phyloP scores from a whole-genome alignment of 2,888 invertebrate species.

The Cyclophora albipunctata region DNA sequence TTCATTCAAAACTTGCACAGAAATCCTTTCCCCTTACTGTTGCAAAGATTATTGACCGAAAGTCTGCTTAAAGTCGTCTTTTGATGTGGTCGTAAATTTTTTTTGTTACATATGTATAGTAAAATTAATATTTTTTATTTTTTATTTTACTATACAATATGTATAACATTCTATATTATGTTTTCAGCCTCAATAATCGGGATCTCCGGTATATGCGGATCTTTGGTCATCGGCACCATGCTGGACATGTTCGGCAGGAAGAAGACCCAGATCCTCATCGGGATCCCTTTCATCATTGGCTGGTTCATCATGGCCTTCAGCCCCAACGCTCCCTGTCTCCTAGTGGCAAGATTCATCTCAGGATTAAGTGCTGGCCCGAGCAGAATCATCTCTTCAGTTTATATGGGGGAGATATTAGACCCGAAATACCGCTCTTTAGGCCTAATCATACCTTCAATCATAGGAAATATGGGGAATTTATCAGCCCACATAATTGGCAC shows the following conservation, averaged over 20 bases:
- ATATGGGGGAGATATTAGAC: conserved; percentile 27
- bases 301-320: conserved; percentile 27
- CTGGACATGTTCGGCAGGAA: conserved; percentile 29
- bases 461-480: conserved; percentile 3
- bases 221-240: conserved; percentile 22
- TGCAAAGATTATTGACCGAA: too few relatives aligned
- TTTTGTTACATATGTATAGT: too few relatives aligned
- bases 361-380: conserved; percentile 27
- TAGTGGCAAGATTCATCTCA: conserved; percentile 26
- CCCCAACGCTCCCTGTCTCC: conserved; percentile 15
- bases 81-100: too few relatives aligned
- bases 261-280: conserved; percentile 21
- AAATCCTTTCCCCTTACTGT: too few relatives aligned
- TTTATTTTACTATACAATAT: background rate
- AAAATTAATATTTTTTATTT: too few relatives aligned
- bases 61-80: too few relatives aligned
- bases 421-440: conserved; percentile 4
- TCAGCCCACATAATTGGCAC: conserved; percentile 7
- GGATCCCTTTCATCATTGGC: conserved; percentile 24
- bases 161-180: background rate
- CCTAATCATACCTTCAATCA: conserved; percentile 2
- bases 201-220: conserved; percentile 25
- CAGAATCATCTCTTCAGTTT: conserved; percentile 22
- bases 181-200: conserved; percentile 29
- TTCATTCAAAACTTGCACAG: too few relatives aligned